phyloP scores from a whole-genome alignment of 2,797 vertebrate species.

The Sebastes elongatus region DNA sequence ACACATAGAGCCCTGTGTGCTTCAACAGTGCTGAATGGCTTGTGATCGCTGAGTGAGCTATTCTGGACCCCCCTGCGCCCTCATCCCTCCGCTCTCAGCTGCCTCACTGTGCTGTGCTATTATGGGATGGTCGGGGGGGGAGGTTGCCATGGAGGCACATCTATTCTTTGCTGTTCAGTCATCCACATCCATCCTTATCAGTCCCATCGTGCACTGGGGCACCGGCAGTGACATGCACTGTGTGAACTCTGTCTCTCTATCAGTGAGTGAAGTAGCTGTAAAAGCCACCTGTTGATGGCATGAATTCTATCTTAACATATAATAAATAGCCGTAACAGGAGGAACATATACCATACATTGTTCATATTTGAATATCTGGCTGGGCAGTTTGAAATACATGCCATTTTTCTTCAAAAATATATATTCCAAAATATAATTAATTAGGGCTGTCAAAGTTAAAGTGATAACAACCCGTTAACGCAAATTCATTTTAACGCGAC shows the following conservation, averaged over 20 bases:
- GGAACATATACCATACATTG: not conserved
- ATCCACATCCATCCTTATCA: conserved; percentile 55
- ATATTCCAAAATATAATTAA: not conserved
- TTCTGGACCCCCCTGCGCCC: conserved; percentile 42
- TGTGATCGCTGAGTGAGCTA: conserved; percentile 70
- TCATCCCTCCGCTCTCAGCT: conserved; percentile 46
- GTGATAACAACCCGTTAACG: no score
- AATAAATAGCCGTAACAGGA: not conserved
- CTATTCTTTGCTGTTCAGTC: conserved; percentile 68
- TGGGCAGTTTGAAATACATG: not conserved
- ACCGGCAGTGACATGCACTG: conserved; percentile 31
- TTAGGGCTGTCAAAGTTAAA: no score
- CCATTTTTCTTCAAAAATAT: not conserved
- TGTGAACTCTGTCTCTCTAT: conserved; percentile 12
- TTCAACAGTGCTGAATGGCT: conserved; percentile 60
- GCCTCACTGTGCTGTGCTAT: conserved; percentile 62
- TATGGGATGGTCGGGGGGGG: conserved; percentile 60
- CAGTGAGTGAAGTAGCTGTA: not conserved
- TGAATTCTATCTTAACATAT: not conserved
- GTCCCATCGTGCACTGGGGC: conserved; percentile 44
- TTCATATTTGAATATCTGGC: not conserved
- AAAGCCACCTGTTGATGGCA: not conserved
- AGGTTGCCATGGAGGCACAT: conserved; percentile 69
- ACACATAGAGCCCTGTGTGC: conserved; percentile 16
- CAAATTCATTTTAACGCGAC: no score